A percentile compares a stretch with the other conserved stretches of the same genome.
Conservation (phyloP, 2,113 vertebrate genomes). For the Neolamprologus variostigma region DNA sequence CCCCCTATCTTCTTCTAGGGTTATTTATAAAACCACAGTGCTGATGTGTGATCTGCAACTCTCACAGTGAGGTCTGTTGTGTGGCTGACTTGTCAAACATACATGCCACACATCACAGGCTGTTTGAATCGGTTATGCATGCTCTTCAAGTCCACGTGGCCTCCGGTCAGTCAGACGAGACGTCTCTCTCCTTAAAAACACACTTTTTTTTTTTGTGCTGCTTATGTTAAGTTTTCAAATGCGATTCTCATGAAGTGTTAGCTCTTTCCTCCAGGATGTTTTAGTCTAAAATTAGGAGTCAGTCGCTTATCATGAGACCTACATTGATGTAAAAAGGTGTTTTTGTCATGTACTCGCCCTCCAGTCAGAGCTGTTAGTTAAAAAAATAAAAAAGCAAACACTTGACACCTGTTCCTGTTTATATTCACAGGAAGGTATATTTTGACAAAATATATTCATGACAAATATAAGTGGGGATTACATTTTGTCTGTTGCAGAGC, state of each 20-base stretch:
- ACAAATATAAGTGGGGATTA: background rate
- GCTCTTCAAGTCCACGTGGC: background rate
- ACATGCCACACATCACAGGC: background rate
- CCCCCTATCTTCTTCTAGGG: background rate
- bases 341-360: background rate
- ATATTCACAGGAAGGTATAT: background rate
- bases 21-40: background rate
- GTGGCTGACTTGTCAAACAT: background rate
- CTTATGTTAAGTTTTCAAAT: background rate
- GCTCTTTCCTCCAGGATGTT: background rate
- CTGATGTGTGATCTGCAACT: background rate
- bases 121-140: background rate
- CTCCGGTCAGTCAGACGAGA: background rate
- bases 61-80: background rate
- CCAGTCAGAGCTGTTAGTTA: background rate
- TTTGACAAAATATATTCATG: background rate
- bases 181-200: background rate
- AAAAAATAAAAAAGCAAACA: background rate
- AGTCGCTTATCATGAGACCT: background rate
- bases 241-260: background rate
- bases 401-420: background rate
- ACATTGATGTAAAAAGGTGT: background rate
- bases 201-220: background rate
- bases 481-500: background rate
- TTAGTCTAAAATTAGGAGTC: constrained; percentile 8